Evolutionary conservation across 2,888 invertebrate genomes (phyloP).

Genomic region (Polyploca ridens): DNA sequence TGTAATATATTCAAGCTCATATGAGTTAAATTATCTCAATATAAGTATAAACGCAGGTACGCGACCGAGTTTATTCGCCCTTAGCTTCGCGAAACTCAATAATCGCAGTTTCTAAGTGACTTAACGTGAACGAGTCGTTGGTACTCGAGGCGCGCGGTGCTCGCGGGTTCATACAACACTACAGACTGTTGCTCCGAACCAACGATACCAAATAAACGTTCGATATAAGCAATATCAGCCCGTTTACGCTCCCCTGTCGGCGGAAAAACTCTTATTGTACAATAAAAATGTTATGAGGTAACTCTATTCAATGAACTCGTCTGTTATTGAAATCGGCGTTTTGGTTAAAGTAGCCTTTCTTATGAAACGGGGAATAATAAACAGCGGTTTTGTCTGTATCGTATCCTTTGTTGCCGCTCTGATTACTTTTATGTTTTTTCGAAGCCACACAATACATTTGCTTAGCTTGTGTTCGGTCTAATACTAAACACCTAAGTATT

Average conservation of each 20-base stretch:
- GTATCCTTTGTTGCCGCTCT: slow-evolving; percentile 53
- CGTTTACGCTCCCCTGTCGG: slow-evolving; percentile 62
- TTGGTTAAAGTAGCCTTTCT: slow-evolving; percentile 69
- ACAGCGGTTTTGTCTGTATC: slow-evolving; percentile 52
- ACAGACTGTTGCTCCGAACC: slow-evolving; percentile 20
- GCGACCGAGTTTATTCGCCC: slow-evolving; percentile 35
- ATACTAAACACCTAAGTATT: background rate
- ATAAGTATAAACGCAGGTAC: slow-evolving; percentile 30
- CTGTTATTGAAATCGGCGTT: slow-evolving; percentile 80
- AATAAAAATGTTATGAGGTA: slow-evolving; percentile 83
- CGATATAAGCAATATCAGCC: slow-evolving; percentile 71
- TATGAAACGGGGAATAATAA: slow-evolving; percentile 62
- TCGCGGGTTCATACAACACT: slow-evolving; percentile 20
- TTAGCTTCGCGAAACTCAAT: slow-evolving; percentile 47
- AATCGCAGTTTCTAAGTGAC: slow-evolving; percentile 67
- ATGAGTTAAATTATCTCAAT: slow-evolving; percentile 27
- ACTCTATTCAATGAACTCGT: slow-evolving; percentile 80
- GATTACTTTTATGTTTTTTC: slow-evolving; percentile 55
- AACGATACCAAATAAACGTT: slow-evolving; percentile 52
- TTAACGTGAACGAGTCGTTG: slow-evolving; percentile 48
- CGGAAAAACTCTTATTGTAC: slow-evolving; percentile 75
- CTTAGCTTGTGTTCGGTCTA: slow-evolving; percentile 16
- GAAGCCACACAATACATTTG: slow-evolving; percentile 23
- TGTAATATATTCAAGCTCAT: slow-evolving; percentile 6
- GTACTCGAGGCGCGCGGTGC: slow-evolving; percentile 10